phyloP scores from a whole-genome alignment of 2,113 vertebrate genomes.

The Serinus canaria region DNA sequence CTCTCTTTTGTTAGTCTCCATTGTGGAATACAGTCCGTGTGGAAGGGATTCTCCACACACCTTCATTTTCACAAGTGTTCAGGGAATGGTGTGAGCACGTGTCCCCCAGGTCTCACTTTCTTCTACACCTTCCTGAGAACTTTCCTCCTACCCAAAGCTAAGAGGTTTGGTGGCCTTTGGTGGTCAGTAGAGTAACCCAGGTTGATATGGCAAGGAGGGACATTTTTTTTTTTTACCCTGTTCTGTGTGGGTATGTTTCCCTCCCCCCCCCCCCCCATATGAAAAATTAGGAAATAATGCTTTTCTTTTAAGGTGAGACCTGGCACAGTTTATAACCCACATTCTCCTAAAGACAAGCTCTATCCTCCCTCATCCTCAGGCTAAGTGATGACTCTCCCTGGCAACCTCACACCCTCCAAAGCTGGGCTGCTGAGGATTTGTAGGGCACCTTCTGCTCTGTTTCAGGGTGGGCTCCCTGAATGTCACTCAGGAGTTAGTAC shows the following conservation, averaged over 20 bases:
- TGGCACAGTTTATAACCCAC: background rate
- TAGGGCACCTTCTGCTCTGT: background rate
- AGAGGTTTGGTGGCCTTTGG: background rate
- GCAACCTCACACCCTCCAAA: background rate
- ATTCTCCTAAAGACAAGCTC: background rate
- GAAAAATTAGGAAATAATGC: background rate
- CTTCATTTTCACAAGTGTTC: background rate
- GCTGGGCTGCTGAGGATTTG: background rate
- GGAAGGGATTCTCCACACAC: background rate
- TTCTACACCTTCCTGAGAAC: background rate
- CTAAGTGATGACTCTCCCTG: background rate
- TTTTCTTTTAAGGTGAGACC: background rate
- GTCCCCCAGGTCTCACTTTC: background rate
- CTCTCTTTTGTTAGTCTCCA: background rate
- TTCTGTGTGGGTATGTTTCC: background rate
- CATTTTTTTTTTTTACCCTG: background rate
- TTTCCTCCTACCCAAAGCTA: background rate
- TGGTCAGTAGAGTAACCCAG: background rate
- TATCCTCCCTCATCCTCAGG: background rate
- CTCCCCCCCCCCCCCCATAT: background rate
- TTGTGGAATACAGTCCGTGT: fast-evolving
- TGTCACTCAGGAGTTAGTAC: background rate
- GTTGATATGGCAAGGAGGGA: no score
- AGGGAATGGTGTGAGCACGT: background rate
- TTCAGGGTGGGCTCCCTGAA: background rate